A percentile compares a stretch with the other conserved stretches of the same genome.
Conservation (phyloP, 1,140 invertebrate genomes). For the Drosophila fuyamai region DNA sequence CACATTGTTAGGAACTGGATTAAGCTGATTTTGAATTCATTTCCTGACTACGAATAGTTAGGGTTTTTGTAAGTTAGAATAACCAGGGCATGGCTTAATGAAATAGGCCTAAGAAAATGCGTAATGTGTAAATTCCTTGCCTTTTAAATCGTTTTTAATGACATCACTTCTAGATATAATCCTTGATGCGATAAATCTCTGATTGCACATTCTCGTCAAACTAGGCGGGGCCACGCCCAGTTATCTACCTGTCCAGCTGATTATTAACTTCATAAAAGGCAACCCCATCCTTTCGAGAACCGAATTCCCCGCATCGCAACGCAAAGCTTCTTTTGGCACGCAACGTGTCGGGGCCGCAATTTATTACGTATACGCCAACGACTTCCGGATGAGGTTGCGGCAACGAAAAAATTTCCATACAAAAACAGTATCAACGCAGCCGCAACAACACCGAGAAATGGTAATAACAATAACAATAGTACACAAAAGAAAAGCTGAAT, state of each 20-base stretch:
- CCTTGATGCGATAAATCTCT: constrained; percentile 20
- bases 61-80: no score
- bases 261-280: constrained; percentile 25
- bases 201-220: constrained; percentile 33
- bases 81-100: no score
- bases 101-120: no score
- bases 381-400: constrained; percentile 67
- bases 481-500: constrained; percentile 24
- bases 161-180: no score
- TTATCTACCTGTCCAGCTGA: constrained; percentile 35
- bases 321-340: constrained; percentile 59
- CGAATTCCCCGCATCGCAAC: constrained; percentile 17
- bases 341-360: constrained; percentile 60
- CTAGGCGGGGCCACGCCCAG: constrained; percentile 16
- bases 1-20: no score
- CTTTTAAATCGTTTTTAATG: no score
- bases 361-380: constrained; percentile 79
- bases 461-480: constrained; percentile 39
- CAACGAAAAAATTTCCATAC: constrained; percentile 56
- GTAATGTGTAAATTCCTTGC: no score
- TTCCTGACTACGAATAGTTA: no score
- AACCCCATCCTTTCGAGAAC: constrained; percentile 3
- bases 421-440: constrained; percentile 38
- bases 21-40: no score
- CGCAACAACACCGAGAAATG: constrained; percentile 10